Evolutionary conservation across 2,113 vertebrate species (phyloP).

Genomic region (western clawed frog (Xenopus tropicalis)): DNA sequence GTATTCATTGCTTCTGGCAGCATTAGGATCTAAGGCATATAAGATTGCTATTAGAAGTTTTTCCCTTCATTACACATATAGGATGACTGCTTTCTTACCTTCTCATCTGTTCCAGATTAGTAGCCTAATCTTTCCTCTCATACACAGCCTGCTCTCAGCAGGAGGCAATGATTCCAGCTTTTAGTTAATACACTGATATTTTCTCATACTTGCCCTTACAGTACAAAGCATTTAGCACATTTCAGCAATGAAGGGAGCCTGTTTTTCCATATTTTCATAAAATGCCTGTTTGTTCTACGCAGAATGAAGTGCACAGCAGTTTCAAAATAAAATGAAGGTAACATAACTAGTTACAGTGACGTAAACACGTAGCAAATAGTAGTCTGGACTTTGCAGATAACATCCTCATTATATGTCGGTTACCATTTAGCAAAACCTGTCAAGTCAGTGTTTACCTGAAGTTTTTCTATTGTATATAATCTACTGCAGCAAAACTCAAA

Average conservation of each 20-base stretch:
- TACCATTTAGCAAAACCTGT: too few species aligned
- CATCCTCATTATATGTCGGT: too few species aligned
- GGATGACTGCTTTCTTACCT: conserved; percentile 33
- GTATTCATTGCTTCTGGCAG: conserved; percentile 41
- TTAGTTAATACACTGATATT: conserved; percentile 14
- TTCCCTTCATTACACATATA: conserved; percentile 39
- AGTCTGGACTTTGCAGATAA: too few species aligned
- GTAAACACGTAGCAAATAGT: too few species aligned
- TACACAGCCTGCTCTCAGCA: conserved; percentile 31
- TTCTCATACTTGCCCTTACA: conserved; percentile 17
- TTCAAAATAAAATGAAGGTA: too few species aligned
- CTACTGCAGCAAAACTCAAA: too few species aligned
- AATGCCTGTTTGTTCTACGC: too few species aligned
- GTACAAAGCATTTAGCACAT: not conserved
- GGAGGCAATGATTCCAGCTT: conserved; percentile 12
- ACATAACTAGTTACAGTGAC: too few species aligned
- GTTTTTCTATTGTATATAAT: too few species aligned
- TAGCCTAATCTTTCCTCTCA: conserved; percentile 36
- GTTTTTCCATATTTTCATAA: too few species aligned
- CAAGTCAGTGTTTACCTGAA: too few species aligned
- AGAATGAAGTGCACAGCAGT: too few species aligned
- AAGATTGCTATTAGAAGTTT: conserved; percentile 41
- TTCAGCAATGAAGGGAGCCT: not conserved
- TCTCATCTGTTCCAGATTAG: conserved; percentile 48
- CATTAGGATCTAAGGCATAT: conserved; percentile 45